A percentile compares a stretch with the other conserved stretches of the same genome.
Conservation (phyloP, 2,888 invertebrate genomes). For the Osmoderma eremita region DNA sequence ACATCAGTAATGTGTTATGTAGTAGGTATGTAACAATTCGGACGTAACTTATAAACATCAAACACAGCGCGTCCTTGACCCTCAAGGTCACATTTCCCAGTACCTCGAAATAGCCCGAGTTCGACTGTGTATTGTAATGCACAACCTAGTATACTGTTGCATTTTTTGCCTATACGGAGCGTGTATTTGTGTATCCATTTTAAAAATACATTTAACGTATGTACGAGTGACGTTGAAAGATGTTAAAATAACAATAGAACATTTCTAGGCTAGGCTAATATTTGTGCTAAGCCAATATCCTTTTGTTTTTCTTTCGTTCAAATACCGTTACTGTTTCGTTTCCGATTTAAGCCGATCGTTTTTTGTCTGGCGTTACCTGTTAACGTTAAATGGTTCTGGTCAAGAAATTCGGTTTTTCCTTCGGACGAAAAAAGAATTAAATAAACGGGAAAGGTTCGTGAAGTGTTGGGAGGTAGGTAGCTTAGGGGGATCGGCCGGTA, state of each 20-base stretch:
- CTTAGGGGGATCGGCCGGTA: background rate
- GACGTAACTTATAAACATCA: constrained; percentile 21
- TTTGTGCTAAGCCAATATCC: no score
- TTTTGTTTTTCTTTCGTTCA: background rate
- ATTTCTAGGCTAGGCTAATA: no score
- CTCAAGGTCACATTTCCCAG: constrained; percentile 24
- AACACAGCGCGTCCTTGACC: constrained; percentile 31
- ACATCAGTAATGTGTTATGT: no score
- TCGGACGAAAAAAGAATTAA: constrained; percentile 20
- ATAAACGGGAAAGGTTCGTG: background rate
- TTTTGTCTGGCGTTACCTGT: no score
- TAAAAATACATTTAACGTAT: no score
- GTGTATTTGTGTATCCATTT: no score
- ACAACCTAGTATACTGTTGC: no score
- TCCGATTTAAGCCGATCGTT: no score
- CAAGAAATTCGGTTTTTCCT: background rate
- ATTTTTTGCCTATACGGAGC: no score
- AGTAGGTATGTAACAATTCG: background rate
- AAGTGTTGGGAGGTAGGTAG: no score
- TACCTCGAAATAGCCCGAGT: constrained; percentile 5
- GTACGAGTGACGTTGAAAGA: no score
- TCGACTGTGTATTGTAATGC: constrained; percentile 21
- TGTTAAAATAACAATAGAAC: no score
- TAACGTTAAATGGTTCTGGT: background rate
- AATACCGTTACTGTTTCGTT: background rate